Base-by-base conservation (phyloP, 2,888 invertebrate genomes). In the Halictus quadricinctus region DNA sequence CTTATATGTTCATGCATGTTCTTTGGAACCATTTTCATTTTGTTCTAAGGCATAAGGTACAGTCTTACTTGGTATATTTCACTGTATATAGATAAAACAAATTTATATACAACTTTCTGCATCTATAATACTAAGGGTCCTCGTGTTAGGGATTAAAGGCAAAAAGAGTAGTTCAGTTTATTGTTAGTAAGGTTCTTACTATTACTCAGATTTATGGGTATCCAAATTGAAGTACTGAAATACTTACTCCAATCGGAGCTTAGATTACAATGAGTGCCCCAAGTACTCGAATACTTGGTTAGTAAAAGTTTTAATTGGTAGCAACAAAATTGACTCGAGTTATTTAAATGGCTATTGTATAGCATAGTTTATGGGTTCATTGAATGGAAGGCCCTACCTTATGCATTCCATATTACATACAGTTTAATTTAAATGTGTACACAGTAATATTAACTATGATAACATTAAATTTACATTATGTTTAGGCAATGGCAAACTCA, bases 11-110 rank as follows among this genome's bases (percentile, higher is more conserved):
- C 77, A 66, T 83, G 90, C 90, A 90, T 89, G 90, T 60, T 74
- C 79, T 81, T 75, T 88, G 46, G 60, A 87, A 21, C 75, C 48
- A 80, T 80, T 81, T 73, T 83, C 69, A 72, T 80, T 80, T 85
- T 85, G 58, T 80, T 76, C 54, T 76, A 76, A 69, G 75, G 81
- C 90, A 86, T 89, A 90, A 90, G 88, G 89, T 90, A 86, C 41
- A 72, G 83, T 88, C 86, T 88, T 86, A 29, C 64, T 25, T 72
- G 64, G n/a, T 15, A 58, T 69, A 21, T 48, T 46, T 69, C 13
- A 8, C 43, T 54, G 41, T 15, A 50, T 72, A 50, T 69, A 75
- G 13, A 36, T 29, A n/a, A 29, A 79, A 41, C 21, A 15, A 50
- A 77, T 75, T 29, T 58, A 79, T 64, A 21, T 41, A 70, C n/a